Base-by-base conservation (phyloP, 2,113 vertebrate genomes). In the Pygoscelis adeliae region DNA sequence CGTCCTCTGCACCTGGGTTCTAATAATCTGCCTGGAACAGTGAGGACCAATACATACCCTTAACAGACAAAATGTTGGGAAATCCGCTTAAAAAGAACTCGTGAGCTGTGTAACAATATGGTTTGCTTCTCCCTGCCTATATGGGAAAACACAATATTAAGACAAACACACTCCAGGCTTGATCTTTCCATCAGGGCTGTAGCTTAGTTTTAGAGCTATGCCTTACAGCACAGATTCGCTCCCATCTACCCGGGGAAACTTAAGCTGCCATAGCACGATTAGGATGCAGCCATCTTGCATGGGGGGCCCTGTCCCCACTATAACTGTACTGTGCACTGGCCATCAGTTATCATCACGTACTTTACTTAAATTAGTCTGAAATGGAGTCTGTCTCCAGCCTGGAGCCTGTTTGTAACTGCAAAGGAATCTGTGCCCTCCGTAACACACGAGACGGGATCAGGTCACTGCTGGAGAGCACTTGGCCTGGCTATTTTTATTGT, bases 311-410 rank as follows among this genome's bases (percentile, higher is more conserved):
- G 50, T 63, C 52, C 69, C 73, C 73, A 36, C 55, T 66, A 2
- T 17, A 53, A 65, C 56, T 58, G 55, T 62, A 10, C n/a, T 15
- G 59, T 9, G 32, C n/a, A 8, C 34, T 44, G 69, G 50, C 61
- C 95, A 53, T 18, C 78, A 66, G 81, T 80, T 90, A 85, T 69
- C 93, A 80, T 69, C 93, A 85, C 11, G 29, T 87, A 61, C 87
- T 97, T 95, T 20, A 53, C 91, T 90, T 96, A 97, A 97, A 95
- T 96, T 96, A 96, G 92, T 67, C 93, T 94, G 96, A 95, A 96
- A 94, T 9, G 44, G 83, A 97, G 94, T 34, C 89, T 87, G 93
- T 85, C 96, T 97, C 58, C 94, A 94, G 94, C 62, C 83, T 1
- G 32, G 70, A 91, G 93, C 81, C 95, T 9, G 26, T 10, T 40